Conservation (phyloP, 2,113 vertebrate species). For the Hippocampus barbouri region DNA sequence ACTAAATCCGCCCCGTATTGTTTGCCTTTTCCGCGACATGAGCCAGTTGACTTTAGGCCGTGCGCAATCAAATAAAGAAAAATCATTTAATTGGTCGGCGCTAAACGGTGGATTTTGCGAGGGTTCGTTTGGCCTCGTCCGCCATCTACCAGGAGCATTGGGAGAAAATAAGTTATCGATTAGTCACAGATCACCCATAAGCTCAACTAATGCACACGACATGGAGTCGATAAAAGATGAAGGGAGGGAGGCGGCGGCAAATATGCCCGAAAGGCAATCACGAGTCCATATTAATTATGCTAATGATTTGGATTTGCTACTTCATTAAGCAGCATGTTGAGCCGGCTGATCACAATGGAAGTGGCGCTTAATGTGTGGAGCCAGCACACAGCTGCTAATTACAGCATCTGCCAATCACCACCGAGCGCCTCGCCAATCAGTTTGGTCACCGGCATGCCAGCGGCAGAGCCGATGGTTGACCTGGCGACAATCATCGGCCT, state of each 20-base stretch:
- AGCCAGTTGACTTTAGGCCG: not conserved
- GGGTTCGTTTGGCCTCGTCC: slow-evolving; percentile 20
- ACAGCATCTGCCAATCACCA: slow-evolving; percentile 61
- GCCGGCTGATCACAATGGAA: slow-evolving; percentile 39
- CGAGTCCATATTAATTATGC: slow-evolving; percentile 63
- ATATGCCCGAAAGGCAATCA: slow-evolving; percentile 52
- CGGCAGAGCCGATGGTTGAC: slow-evolving; percentile 1
- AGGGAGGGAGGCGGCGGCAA: slow-evolving; percentile 9
- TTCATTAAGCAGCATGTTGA: slow-evolving; percentile 69
- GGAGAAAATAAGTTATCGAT: slow-evolving; percentile 46
- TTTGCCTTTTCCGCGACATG: not conserved
- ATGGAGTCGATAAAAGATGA: slow-evolving; percentile 47
- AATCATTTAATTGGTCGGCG: slow-evolving; percentile 11
- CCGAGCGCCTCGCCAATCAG: slow-evolving; percentile 51
- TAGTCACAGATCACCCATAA: slow-evolving; percentile 46
- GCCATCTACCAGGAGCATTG: slow-evolving; percentile 12
- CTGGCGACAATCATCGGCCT: slow-evolving; percentile 12
- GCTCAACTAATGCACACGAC: slow-evolving; percentile 36
- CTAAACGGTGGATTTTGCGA: slow-evolving; percentile 42
- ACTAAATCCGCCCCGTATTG: not conserved
- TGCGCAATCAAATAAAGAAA: not conserved
- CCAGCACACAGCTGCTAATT: slow-evolving; percentile 45
- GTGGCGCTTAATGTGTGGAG: slow-evolving; percentile 12
- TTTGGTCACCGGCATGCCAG: slow-evolving; percentile 25
- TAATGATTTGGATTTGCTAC: slow-evolving; percentile 69